phyloP scores from a whole-genome alignment of 2,888 invertebrate species.

The Trichacis sp. region DNA sequence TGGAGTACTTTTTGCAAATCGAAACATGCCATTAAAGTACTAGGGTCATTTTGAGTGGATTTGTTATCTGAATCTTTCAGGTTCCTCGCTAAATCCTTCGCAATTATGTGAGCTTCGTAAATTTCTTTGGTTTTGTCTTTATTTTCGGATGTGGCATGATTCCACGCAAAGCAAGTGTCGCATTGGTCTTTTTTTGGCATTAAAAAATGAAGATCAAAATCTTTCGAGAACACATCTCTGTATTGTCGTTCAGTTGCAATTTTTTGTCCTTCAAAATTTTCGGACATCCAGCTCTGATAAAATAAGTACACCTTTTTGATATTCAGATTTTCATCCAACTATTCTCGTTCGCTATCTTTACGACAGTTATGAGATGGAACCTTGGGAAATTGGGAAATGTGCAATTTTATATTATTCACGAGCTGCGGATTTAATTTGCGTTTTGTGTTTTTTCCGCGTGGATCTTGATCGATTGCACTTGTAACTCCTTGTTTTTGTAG shows the following conservation, averaged over 20 bases:
- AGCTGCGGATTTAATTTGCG: background rate
- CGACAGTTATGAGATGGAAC: background rate
- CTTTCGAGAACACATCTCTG: constrained; percentile 44
- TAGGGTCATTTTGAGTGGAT: constrained; percentile 18
- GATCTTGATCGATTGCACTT: background rate
- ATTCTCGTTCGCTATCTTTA: constrained; percentile 11
- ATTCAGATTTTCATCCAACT: constrained; percentile 21
- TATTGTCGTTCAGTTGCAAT: constrained; percentile 17
- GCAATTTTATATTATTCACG: background rate
- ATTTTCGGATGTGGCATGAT: constrained; percentile 48
- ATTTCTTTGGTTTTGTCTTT: constrained; percentile 42
- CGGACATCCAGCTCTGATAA: constrained; percentile 10
- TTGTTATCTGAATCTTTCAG: constrained; percentile 49
- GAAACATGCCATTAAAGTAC: constrained; percentile 12
- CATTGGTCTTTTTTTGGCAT: constrained; percentile 52
- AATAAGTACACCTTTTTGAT: constrained; percentile 18
- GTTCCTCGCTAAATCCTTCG: constrained; percentile 41
- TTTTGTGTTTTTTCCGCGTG: constrained; percentile 4
- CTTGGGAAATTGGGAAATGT: constrained; percentile 15
- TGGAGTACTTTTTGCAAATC: constrained; percentile 23
- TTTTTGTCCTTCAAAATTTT: constrained; percentile 11
- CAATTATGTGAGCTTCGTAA: constrained; percentile 45
- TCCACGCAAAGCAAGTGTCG: constrained; percentile 49
- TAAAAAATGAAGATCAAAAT: constrained; percentile 34
- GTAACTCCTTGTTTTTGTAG: constrained; percentile 5